These are phyloP conservation scores for Megaceryle maxima DNA, from an alignment of 2,113 vertebrate species.

Conservation along the genomic window DNA sequence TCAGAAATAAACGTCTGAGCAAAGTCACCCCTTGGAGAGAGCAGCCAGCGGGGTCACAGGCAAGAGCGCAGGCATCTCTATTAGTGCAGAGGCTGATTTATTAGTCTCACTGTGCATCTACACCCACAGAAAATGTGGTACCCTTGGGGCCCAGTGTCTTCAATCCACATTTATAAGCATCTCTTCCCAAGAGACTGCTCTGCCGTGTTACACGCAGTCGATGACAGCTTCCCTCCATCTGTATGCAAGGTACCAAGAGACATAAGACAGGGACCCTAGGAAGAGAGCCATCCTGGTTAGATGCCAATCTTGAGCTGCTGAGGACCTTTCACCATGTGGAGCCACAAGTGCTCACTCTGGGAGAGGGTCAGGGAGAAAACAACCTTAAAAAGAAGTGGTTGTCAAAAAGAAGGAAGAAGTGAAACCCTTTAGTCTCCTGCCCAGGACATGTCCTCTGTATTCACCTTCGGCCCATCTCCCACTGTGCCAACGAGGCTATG, in stretches of 20 bases:
- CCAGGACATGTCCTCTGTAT: not conserved
- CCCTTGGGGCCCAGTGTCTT: not conserved
- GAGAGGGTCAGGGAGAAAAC: not conserved
- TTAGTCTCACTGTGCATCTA: not conserved
- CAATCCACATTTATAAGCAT: not conserved
- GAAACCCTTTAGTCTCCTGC: not conserved
- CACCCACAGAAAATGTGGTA: not conserved
- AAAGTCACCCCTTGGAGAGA: not conserved
- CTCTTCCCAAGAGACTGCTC: not conserved
- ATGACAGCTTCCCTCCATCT: not conserved
- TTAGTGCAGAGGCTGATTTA: not conserved
- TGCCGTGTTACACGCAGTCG: not conserved
- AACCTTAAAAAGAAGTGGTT: not conserved
- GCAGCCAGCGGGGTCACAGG: not conserved
- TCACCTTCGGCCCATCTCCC: not conserved
- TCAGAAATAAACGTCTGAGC: not conserved
- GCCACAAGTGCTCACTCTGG: not conserved
- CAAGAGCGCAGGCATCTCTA: not conserved
- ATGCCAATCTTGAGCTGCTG: not conserved
- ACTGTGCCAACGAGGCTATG: rapidly evolving
- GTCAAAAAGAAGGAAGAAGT: not conserved
- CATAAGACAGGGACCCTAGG: not conserved
- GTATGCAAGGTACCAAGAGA: not conserved
- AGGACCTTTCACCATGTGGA: not conserved
- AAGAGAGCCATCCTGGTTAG: not conserved